Evolutionary conservation across 1,140 invertebrate genomes (phyloP).

Genomic region (Akabosia matsudoensis): DNA sequence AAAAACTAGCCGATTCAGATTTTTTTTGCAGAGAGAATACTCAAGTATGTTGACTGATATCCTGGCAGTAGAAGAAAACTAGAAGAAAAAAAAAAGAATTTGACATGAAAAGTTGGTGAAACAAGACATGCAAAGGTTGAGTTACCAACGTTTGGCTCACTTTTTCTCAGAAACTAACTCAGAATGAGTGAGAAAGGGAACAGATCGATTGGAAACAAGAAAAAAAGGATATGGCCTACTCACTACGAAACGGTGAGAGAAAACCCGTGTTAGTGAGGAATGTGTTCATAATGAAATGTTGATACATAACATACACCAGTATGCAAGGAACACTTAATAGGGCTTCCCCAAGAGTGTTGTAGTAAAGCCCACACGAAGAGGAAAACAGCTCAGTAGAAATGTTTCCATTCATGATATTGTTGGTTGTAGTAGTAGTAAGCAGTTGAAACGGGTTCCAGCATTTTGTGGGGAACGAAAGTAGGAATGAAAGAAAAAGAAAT

Average conservation of each 20-base stretch:
- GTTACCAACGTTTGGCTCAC: conserved; percentile 12
- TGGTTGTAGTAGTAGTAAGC: too few relatives aligned
- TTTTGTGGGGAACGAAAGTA: background rate
- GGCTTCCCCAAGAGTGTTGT: background rate
- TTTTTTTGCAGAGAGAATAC: background rate
- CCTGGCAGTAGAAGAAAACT: too few relatives aligned
- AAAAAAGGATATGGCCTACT: conserved; percentile 5
- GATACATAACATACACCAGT: background rate
- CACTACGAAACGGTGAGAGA: background rate
- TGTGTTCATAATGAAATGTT: background rate
- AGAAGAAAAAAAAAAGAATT: too few relatives aligned
- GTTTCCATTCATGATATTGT: background rate
- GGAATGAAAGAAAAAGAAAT: background rate
- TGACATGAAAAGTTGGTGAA: too few relatives aligned
- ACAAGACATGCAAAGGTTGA: background rate
- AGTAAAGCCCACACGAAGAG: background rate
- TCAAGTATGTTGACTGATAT: too few relatives aligned
- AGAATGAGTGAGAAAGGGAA: conserved; percentile 1
- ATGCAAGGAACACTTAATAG: background rate
- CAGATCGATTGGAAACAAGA: conserved; percentile 16
- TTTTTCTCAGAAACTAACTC: background rate
- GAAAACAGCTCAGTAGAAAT: too few relatives aligned
- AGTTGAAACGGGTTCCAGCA: background rate
- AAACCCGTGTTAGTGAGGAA: background rate
- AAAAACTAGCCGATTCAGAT: background rate